phyloP scores from a whole-genome alignment of 2,888 invertebrate genomes.

The Eucera pruinosa region DNA sequence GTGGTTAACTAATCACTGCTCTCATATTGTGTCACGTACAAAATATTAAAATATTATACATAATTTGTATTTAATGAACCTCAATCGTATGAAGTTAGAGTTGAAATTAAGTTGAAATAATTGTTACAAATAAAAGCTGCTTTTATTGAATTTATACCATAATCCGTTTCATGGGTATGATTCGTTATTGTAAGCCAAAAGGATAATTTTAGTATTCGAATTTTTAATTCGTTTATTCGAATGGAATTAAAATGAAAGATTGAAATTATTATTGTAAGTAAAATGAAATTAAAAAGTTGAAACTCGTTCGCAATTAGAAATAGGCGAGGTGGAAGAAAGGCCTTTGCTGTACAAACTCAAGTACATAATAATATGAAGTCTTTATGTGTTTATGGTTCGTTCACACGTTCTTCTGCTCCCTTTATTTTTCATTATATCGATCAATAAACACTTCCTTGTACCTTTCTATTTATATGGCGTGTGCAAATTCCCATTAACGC shows the following conservation, averaged over 20 bases:
- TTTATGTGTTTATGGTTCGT: constrained; percentile 16
- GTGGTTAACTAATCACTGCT: no score
- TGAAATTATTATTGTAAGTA: neutral
- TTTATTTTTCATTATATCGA: constrained; percentile 43
- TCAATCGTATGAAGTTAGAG: no score
- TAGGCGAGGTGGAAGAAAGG: neutral
- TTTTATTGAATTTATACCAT: no score
- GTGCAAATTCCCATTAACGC: constrained; percentile 12
- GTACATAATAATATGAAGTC: neutral
- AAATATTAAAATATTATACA: no score
- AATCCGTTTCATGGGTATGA: no score
- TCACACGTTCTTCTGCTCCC: constrained; percentile 25
- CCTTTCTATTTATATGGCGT: constrained; percentile 23
- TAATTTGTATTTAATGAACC: no score
- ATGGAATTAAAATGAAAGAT: neutral
- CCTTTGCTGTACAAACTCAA: constrained; percentile 6
- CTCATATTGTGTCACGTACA: no score
- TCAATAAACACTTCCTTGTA: constrained; percentile 49
- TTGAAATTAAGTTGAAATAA: no score
- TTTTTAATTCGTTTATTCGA: no score
- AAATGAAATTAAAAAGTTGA: neutral
- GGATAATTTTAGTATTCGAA: no score
- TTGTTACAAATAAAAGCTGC: no score
- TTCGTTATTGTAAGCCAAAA: no score
- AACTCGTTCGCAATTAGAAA: neutral